Percentiles rank a stretch among this genome's conserved stretches.
Evolutionary conservation across 2,797 vertebrate species (phyloP).

Genomic region (Megalops cyprinoides): DNA sequence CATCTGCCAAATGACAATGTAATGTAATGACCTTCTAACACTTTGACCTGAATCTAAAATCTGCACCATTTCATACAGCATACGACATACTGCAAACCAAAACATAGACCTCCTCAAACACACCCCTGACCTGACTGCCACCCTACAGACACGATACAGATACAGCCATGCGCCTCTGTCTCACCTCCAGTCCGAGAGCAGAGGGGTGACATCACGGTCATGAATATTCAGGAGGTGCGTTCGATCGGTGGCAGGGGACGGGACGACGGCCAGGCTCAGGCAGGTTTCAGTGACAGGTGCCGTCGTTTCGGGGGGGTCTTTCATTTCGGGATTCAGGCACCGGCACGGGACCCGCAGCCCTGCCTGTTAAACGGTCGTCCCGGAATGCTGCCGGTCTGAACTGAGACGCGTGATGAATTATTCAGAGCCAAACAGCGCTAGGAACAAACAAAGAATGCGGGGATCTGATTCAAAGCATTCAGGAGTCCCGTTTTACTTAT

Average conservation of each 20-base stretch:
- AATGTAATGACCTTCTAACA: too few relatives aligned
- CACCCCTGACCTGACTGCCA: neutral
- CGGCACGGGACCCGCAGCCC: too few relatives aligned
- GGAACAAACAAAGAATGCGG: neutral
- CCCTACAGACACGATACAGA: neutral
- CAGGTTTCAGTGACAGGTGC: neutral
- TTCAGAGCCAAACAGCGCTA: conserved; percentile 1
- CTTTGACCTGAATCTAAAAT: too few relatives aligned
- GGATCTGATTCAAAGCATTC: neutral
- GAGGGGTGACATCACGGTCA: neutral
- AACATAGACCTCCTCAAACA: neutral
- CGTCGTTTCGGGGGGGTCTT: neutral
- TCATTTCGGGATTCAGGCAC: too few relatives aligned
- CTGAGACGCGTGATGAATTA: conserved; percentile 7
- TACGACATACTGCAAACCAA: too few relatives aligned
- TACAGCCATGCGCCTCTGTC: neutral
- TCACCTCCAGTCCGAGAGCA: neutral
- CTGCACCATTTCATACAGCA: too few relatives aligned
- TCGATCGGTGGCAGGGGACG: neutral
- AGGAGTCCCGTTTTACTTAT: neutral
- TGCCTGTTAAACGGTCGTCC: neutral
- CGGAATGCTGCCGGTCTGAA: too few relatives aligned
- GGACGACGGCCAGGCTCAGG: neutral
- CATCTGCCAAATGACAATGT: too few relatives aligned
- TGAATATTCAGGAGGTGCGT: neutral